phyloP scores from a whole-genome alignment of 2,888 invertebrate genomes.

The Micoletzkya japonica region DNA sequence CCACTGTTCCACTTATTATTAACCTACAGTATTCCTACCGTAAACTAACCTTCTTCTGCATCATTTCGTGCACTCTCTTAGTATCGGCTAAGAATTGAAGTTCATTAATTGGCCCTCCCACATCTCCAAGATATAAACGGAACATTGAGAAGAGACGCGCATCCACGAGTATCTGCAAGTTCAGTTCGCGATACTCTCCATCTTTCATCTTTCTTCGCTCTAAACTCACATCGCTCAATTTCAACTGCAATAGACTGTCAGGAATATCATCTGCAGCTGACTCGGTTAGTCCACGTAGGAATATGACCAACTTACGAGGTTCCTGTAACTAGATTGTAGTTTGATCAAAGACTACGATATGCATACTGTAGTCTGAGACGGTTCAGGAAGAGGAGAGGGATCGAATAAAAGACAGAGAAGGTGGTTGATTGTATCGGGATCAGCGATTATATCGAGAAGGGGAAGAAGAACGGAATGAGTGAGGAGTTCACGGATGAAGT shows the following conservation, averaged over 20 bases:
- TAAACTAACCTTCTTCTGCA: constrained; percentile 41
- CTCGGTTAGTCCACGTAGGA: constrained; percentile 42
- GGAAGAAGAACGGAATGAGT: constrained; percentile 55
- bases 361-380: not conserved
- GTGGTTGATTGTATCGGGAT: constrained; percentile 60
- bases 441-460: constrained; percentile 54
- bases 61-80: constrained; percentile 50
- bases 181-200: not conserved
- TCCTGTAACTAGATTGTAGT: constrained; percentile 3
- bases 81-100: constrained; percentile 56
- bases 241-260: constrained; percentile 56
- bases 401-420: constrained; percentile 51
- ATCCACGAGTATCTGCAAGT: constrained; percentile 47
- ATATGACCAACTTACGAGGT: constrained; percentile 29
- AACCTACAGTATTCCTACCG: not conserved
- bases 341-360: not conserved
- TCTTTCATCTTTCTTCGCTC: not conserved
- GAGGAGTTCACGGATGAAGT: constrained; percentile 57
- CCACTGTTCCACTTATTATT: not conserved
- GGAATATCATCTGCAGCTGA: constrained; percentile 38
- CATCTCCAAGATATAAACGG: constrained; percentile 54
- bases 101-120: constrained; percentile 53
- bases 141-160: constrained; percentile 53
- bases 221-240: constrained; percentile 47
- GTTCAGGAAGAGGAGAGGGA: constrained; percentile 3